Evolutionary conservation across 2,888 invertebrate species (phyloP).

Genomic region (Philaethria dido): DNA sequence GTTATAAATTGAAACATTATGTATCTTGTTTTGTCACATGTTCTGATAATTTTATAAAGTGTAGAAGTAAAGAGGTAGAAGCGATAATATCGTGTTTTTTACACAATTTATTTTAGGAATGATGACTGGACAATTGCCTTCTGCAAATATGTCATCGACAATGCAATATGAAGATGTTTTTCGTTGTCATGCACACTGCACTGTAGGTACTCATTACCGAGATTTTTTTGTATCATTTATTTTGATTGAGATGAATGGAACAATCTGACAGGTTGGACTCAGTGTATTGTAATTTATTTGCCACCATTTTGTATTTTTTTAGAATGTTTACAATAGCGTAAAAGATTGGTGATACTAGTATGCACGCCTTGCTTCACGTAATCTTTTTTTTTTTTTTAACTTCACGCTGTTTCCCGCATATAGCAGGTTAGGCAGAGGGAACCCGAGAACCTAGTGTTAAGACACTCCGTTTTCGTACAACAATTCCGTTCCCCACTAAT

Average conservation of each 20-base stretch:
- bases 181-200: slow-evolving; percentile 30
- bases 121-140: slow-evolving; percentile 37
- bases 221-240: slow-evolving; percentile 30
- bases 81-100: slow-evolving; percentile 18
- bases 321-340: slow-evolving; percentile 11
- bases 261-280: slow-evolving; percentile 25
- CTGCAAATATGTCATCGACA: slow-evolving; percentile 37
- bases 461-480: too few species aligned
- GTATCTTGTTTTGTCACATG: neutral
- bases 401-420: too few species aligned
- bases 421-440: too few species aligned
- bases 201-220: slow-evolving; percentile 28
- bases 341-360: neutral
- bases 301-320: slow-evolving; percentile 4
- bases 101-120: slow-evolving; percentile 24
- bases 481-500: too few species aligned
- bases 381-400: too few species aligned
- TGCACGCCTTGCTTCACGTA: neutral
- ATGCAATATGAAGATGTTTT: slow-evolving; percentile 29
- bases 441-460: too few species aligned
- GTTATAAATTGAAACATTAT: neutral
- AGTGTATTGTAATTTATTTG: slow-evolving; percentile 24
- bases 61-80: neutral
- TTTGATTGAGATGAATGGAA: slow-evolving; percentile 37
- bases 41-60: neutral